These are phyloP conservation scores for Rhingia campestris DNA, from an alignment of 2,888 invertebrate genomes.

Conservation along the genomic window DNA sequence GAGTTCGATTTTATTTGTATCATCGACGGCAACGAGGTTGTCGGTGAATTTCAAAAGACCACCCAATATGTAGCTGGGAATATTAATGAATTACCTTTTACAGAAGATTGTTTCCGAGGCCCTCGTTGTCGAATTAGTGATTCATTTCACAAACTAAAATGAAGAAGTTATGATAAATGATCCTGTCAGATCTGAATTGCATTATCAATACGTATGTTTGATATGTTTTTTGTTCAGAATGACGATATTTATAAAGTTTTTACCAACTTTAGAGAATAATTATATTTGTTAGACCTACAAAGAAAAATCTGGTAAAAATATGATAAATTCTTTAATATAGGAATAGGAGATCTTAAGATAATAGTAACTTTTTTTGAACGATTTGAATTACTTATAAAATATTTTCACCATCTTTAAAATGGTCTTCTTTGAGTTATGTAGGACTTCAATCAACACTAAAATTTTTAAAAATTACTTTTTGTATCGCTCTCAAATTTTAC, in stretches of 20 bases:
- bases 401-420: too few relatives aligned
- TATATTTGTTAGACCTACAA: background rate
- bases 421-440: too few relatives aligned
- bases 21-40: background rate
- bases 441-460: too few relatives aligned
- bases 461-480: too few relatives aligned
- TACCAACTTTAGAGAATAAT: background rate
- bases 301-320: background rate
- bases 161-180: slow-evolving; percentile 48
- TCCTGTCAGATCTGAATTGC: slow-evolving; percentile 21
- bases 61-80: slow-evolving; percentile 27
- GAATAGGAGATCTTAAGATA: background rate
- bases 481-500: too few relatives aligned
- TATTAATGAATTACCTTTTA: slow-evolving; percentile 43
- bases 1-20: background rate
- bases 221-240: background rate
- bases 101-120: slow-evolving; percentile 7
- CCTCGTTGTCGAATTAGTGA: slow-evolving; percentile 15
- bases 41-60: slow-evolving; percentile 48
- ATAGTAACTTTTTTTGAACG: background rate
- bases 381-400: background rate
- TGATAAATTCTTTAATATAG: background rate
- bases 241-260: background rate
- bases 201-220: background rate
- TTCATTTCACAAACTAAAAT: slow-evolving; percentile 31